These are phyloP conservation scores for Oscheius sp. DNA, from an alignment of 1,140 invertebrate species.

Conservation along the genomic window DNA sequence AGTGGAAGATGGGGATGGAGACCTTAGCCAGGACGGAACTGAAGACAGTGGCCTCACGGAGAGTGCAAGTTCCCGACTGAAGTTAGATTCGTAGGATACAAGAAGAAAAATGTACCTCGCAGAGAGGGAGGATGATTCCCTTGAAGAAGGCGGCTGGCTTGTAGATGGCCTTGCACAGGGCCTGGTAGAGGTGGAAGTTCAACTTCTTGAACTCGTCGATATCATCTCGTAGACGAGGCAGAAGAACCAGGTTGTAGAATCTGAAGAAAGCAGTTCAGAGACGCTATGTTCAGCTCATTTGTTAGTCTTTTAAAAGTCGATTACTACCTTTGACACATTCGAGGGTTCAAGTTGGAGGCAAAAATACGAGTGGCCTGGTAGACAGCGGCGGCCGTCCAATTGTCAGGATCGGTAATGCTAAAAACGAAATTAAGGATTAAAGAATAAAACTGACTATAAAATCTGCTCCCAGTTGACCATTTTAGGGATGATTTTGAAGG, in stretches of 20 bases:
- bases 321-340: conserved; percentile 81
- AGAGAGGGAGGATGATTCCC: conserved; percentile 84
- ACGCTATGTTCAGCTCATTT: not conserved
- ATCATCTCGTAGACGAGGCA: conserved; percentile 90
- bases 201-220: conserved; percentile 88
- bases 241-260: conserved; percentile 87
- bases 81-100: conserved; percentile 41
- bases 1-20: conserved; percentile 93
- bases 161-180: conserved; percentile 85
- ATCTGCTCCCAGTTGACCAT: conserved; percentile 87
- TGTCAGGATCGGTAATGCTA: conserved; percentile 66
- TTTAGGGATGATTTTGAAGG: conserved; percentile 92
- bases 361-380: conserved; percentile 91
- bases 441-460: conserved; percentile 42
- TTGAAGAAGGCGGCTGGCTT: conserved; percentile 99
- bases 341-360: conserved; percentile 88
- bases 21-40: conserved; percentile 84
- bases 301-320: conserved; percentile 26
- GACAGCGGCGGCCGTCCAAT: conserved; percentile 84
- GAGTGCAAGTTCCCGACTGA: conserved; percentile 83
- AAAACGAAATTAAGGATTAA: not conserved
- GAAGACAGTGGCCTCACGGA: conserved; percentile 90
- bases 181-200: conserved; percentile 94
- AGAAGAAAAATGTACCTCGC: conserved; percentile 68
- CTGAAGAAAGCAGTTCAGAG: conserved; percentile 55